phyloP scores from a whole-genome alignment of 2,888 invertebrate genomes.

The Periphyllus acericola region DNA sequence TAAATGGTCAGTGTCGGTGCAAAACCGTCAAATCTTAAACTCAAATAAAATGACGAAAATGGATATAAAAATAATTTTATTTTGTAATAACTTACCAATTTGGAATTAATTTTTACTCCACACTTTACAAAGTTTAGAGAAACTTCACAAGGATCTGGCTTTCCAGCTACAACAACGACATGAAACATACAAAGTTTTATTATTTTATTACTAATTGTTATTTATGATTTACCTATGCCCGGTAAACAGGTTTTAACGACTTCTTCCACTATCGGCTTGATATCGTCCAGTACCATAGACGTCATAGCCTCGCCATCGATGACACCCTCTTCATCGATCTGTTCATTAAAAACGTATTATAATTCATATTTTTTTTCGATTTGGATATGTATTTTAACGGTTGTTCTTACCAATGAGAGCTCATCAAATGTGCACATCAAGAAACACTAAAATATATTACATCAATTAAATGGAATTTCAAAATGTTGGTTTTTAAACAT shows the following conservation, averaged over 20 bases:
- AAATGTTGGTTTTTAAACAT: no score
- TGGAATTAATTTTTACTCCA: background rate
- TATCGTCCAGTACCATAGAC: background rate
- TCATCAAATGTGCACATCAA: slow-evolving; percentile 21
- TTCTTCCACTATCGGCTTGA: background rate
- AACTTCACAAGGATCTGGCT: slow-evolving; percentile 47
- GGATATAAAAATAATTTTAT: no score
- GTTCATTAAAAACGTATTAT: background rate
- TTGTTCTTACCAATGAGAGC: slow-evolving; percentile 4
- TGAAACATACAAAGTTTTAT: no score
- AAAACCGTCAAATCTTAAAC: no score
- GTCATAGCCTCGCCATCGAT: background rate
- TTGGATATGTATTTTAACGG: background rate
- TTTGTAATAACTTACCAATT: background rate
- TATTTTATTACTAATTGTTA: no score
- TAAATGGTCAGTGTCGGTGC: no score
- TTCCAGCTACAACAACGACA: background rate
- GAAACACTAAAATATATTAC: slow-evolving; percentile 34
- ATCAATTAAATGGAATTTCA: no score
- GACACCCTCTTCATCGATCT: slow-evolving; percentile 32
- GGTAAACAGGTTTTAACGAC: background rate
- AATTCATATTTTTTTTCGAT: background rate
- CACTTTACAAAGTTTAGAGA: background rate
- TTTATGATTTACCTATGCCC: background rate
- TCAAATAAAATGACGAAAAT: no score